Evolutionary conservation across 2,888 invertebrate genomes (phyloP).

Genomic region (Zelleria hepariella): DNA sequence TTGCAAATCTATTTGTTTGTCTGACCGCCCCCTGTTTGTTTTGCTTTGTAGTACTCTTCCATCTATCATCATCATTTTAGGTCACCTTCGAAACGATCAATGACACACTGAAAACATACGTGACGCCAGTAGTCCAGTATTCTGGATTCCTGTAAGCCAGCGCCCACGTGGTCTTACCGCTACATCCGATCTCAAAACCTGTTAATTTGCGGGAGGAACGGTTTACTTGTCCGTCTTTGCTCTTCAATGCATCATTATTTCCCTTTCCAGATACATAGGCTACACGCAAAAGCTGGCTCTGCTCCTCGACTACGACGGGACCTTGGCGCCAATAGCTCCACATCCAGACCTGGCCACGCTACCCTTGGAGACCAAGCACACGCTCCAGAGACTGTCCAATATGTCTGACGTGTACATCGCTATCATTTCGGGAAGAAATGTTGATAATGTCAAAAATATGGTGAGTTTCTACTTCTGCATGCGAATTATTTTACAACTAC

Average conservation of each 20-base stretch:
- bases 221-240: too few relatives aligned
- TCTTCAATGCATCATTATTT: too few relatives aligned
- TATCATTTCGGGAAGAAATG: conserved; percentile 88
- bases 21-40: neutral
- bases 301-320: conserved; percentile 89
- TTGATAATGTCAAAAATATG: conserved; percentile 90
- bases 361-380: conserved; percentile 87
- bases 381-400: conserved; percentile 85
- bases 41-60: neutral
- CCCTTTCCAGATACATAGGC: conserved; percentile 80
- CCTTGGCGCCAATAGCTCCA: conserved; percentile 89
- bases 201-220: too few relatives aligned
- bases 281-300: conserved; percentile 88
- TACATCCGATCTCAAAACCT: too few relatives aligned
- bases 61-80: neutral
- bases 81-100: neutral
- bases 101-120: too few relatives aligned
- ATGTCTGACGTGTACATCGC: conserved; percentile 90
- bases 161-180: too few relatives aligned
- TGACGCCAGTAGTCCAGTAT: too few relatives aligned
- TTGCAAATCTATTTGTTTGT: neutral
- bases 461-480: conserved; percentile 44
- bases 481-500: neutral
- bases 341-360: conserved; percentile 91
- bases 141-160: too few relatives aligned